Conservation (phyloP, 2,797 vertebrate species). For the Anguilla megastoma region DNA sequence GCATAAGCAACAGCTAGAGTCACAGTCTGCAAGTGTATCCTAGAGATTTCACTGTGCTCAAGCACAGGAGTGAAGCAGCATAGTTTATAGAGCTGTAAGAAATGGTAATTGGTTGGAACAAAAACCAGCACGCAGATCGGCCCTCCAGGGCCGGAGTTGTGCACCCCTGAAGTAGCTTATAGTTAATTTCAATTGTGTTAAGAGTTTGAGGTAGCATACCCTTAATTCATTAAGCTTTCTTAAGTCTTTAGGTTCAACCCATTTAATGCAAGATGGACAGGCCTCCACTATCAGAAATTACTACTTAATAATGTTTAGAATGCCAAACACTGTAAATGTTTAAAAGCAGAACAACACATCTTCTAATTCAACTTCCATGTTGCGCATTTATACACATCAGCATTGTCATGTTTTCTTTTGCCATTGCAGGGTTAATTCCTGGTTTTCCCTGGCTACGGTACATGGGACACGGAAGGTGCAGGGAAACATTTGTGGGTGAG, state of each 20-base stretch:
- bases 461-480: neutral
- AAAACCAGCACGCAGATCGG: no score
- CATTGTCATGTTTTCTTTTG: neutral
- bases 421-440: neutral
- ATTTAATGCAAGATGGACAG: neutral
- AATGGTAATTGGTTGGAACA: no score
- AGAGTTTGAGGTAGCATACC: neutral
- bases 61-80: no score
- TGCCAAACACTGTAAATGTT: neutral
- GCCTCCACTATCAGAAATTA: neutral
- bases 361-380: neutral
- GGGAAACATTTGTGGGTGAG: neutral
- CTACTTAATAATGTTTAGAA: neutral
- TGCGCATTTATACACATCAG: neutral
- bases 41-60: no score
- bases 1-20: no score
- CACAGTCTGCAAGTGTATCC: no score
- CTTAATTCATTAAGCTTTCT: neutral
- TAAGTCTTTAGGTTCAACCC: neutral
- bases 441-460: neutral
- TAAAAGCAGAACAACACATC: neutral
- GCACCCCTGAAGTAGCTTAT: neutral
- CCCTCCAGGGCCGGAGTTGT: no score
- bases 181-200: neutral
- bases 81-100: no score